Base-by-base conservation (phyloP, 2,113 vertebrate genomes). In the Dromas ardeola region DNA sequence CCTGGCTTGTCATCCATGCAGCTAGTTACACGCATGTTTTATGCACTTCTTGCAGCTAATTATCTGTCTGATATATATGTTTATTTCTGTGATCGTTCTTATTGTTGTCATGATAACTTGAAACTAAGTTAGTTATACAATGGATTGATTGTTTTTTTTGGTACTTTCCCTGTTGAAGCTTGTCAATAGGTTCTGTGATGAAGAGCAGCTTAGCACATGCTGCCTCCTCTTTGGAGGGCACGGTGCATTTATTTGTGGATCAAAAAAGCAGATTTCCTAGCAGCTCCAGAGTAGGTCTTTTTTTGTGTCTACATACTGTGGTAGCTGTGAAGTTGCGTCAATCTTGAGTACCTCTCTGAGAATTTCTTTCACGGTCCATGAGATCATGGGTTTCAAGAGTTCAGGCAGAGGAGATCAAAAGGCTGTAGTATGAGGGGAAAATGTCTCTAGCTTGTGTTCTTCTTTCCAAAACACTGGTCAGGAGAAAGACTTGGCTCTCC, bases 21-120 rank as follows among this genome's bases (percentile, higher is more conserved):
- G 26, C 34, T 18, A 11, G 13, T 32, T 40, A 32, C 23, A 10
- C 15, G 61, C 29, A 4, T 7, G 1, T 23, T 74, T 55, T 32
- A 18, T 42, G n/a, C 40, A 9, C 43, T 70, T 80, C 36, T 49
- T 78, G 38, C 13, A 81, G 70, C 32, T 77, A 32, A 59, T 77
- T 63, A 32, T 34, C 6, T 6, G 4, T 38, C 49, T 53, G 14
- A 52, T 47, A 5, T 0, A 0, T 50, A 26, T 3, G 0, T 56
- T 86, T 63, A 29, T 61, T 76, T 80, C 79, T 85, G 27, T 66
- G 52, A 21, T 16, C 49, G 34, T 26, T 86, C 11, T 56, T 43
- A 2, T 2, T 7, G 3, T 73, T 83, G 6, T 30, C 4, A 19
- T 23, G 45, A 23, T 66, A 71, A 47, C 34, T 36, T 8, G 20